Conservation (phyloP, 2,113 vertebrate species). For the Porphyrio hochstetteri region DNA sequence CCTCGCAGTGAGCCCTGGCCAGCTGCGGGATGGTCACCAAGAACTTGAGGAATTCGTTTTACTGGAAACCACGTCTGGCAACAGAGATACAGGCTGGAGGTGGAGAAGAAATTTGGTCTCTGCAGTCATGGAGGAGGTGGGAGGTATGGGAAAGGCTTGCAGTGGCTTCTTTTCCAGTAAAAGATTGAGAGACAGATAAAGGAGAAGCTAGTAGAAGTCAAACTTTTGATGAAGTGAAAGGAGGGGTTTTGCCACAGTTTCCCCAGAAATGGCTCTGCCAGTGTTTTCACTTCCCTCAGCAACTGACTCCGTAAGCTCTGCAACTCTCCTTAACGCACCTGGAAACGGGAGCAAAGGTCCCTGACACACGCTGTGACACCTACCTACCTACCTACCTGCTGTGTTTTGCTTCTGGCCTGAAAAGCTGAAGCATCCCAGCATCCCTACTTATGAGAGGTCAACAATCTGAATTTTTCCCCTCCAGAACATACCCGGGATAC, state of each 20-base stretch:
- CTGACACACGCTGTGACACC: rapidly evolving
- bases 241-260: neutral
- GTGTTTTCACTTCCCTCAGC: neutral
- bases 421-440: neutral
- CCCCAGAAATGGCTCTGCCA: neutral
- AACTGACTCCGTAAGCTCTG: rapidly evolving
- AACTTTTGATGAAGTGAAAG: neutral
- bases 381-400: neutral
- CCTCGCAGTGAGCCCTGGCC: neutral
- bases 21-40: neutral
- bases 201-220: neutral
- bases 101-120: neutral
- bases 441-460: neutral
- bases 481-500: neutral
- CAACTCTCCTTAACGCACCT: neutral
- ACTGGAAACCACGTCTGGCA: neutral
- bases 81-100: neutral
- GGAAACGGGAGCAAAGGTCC: neutral
- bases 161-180: neutral
- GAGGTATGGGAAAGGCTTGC: neutral
- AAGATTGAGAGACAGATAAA: neutral
- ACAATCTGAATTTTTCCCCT: neutral
- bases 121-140: neutral
- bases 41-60: neutral
- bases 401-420: neutral